Percentiles rank a stretch among this genome's conserved stretches.
Evolutionary conservation across 30 jellyfish, hydroid and myxozoan species (phyloP).

Genomic region (Mastigias papua): DNA sequence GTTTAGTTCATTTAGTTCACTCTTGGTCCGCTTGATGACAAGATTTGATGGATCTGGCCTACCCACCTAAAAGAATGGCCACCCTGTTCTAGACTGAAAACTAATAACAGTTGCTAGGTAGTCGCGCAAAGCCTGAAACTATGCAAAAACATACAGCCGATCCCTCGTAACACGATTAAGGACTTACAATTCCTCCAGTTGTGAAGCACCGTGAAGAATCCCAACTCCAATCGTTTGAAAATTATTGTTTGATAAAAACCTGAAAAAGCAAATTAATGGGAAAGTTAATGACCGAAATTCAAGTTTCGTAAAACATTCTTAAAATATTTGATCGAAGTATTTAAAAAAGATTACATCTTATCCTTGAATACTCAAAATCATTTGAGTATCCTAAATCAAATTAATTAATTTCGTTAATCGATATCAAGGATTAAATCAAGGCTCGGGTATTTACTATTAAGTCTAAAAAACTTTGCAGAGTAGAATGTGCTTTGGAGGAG

Average conservation of each 20-base stretch:
- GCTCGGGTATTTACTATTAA: neutral
- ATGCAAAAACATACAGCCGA: too few relatives aligned
- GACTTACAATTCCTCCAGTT: constrained; percentile 63
- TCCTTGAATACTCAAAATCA: neutral
- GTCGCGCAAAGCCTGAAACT: too few relatives aligned
- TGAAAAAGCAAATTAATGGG: neutral
- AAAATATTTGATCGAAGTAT: neutral
- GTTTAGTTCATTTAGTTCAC: too few relatives aligned
- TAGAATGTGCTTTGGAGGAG: neutral
- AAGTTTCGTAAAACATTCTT: neutral
- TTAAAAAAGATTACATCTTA: neutral
- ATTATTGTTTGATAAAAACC: constrained; percentile 60
- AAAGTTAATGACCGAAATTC: too few relatives aligned
- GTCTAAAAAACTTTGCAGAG: neutral
- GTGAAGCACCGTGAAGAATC: constrained; percentile 62
- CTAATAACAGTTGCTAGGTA: too few relatives aligned
- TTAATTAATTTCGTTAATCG: neutral
- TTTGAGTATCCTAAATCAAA: neutral
- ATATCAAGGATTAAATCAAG: neutral
- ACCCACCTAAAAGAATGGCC: too few relatives aligned
- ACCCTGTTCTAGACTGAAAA: too few relatives aligned
- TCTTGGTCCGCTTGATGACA: too few relatives aligned
- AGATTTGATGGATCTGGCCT: too few relatives aligned
- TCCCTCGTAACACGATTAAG: too few relatives aligned
- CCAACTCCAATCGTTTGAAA: constrained; percentile 66